phyloP scores from a whole-genome alignment of 1,140 invertebrate species.

The Euwallacea similis region DNA sequence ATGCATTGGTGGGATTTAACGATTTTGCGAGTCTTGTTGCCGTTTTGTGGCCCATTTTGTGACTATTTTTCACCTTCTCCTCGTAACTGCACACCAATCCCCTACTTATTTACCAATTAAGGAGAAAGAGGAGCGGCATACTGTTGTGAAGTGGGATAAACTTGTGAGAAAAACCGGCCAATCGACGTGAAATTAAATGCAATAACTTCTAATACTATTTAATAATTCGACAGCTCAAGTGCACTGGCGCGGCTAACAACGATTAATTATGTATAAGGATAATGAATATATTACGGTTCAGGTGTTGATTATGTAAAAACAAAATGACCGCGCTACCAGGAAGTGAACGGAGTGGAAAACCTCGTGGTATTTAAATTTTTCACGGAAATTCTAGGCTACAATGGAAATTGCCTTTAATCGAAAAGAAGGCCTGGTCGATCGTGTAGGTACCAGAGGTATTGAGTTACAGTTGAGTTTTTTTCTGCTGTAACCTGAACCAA shows the following conservation, averaged over 20 bases:
- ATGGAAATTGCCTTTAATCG: neutral
- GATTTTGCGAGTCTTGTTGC: neutral
- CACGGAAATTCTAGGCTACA: neutral
- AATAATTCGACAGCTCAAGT: constrained; percentile 32
- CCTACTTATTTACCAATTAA: neutral
- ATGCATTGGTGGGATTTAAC: neutral
- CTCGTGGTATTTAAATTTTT: neutral
- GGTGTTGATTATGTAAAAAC: constrained; percentile 5
- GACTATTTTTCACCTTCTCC: too few species aligned
- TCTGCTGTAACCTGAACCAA: constrained; percentile 1
- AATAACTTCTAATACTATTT: constrained; percentile 25
- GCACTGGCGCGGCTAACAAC: neutral
- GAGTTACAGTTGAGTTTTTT: too few species aligned
- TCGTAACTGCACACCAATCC: too few species aligned
- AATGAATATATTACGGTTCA: constrained; percentile 16
- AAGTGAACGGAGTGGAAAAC: constrained; percentile 2
- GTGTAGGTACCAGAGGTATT: too few species aligned
- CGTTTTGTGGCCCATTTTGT: neutral
- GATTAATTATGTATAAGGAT: constrained; percentile 20
- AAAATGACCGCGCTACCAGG: neutral
- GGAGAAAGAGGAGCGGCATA: constrained; percentile 17
- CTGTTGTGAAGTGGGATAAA: constrained; percentile 16
- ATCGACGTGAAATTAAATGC: constrained; percentile 26
- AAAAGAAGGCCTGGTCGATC: too few species aligned
- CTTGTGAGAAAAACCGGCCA: constrained; percentile 21